A percentile compares a stretch with the other conserved stretches of the same genome.
These are phyloP conservation scores for Vulpes vulpes DNA, from an alignment of 2,113 vertebrate genomes.

Conservation along the genomic window DNA sequence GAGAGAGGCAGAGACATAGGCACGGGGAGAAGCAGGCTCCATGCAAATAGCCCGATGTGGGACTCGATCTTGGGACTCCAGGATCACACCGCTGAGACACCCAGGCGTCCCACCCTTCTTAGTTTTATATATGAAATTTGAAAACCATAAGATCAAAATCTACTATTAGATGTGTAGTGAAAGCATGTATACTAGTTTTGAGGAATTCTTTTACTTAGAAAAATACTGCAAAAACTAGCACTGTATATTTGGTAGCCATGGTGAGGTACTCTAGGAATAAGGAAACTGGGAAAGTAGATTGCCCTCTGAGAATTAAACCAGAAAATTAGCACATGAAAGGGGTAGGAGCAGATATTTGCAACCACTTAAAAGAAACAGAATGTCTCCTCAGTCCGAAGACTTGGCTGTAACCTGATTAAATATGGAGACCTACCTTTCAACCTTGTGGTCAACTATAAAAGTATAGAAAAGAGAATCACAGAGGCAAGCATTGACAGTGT, in stretches of 20 bases:
- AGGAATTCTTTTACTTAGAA: slow-evolving; percentile 6
- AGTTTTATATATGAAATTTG: slow-evolving; percentile 60
- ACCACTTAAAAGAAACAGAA: not conserved
- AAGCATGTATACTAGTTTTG: not conserved
- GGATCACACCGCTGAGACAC: too few relatives aligned
- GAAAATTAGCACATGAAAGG: not conserved
- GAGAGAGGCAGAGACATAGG: too few relatives aligned
- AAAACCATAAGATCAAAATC: slow-evolving; percentile 21
- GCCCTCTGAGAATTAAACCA: slow-evolving; percentile 7
- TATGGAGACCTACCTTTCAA: not conserved
- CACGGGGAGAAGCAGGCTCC: too few relatives aligned
- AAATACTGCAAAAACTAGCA: not conserved
- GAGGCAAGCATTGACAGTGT: not conserved
- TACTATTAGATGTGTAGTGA: not conserved
- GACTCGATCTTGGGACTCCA: too few relatives aligned
- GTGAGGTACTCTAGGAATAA: slow-evolving; percentile 36
- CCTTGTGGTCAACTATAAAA: not conserved
- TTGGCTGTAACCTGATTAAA: not conserved
- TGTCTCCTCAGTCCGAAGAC: not conserved
- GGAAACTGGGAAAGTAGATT: not conserved
- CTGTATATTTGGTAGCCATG: not conserved
- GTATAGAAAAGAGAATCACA: not conserved
- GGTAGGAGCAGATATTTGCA: not conserved
- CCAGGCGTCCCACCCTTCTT: slow-evolving; percentile 58
- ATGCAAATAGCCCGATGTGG: too few relatives aligned